phyloP scores from a whole-genome alignment of 2,888 invertebrate species.

The Notodonta dromedarius region DNA sequence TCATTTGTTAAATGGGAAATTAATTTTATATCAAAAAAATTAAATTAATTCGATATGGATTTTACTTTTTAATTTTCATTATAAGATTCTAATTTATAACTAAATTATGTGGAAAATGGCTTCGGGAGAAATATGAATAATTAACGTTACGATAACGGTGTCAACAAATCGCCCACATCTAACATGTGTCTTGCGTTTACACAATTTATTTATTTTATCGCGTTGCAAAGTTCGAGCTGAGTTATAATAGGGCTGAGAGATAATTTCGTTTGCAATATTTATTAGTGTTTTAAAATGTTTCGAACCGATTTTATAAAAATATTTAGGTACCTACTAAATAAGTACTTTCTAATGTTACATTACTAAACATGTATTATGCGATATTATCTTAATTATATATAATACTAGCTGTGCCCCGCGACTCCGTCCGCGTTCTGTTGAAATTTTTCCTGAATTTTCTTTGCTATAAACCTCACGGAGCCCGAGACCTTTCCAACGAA shows the following conservation, averaged over 20 bases:
- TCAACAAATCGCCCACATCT: constrained; percentile 22
- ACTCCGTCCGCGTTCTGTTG: no score
- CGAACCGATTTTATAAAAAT: not conserved
- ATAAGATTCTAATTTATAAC: not conserved
- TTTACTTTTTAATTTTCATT: not conserved
- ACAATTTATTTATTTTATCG: constrained; percentile 22
- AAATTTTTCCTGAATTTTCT: no score
- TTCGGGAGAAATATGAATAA: constrained; percentile 17
- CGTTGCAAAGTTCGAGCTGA: constrained; percentile 12
- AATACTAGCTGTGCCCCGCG: no score
- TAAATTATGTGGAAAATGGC: not conserved
- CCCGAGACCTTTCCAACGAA: no score
- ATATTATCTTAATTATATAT: no score
- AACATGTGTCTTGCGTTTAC: constrained; percentile 12
- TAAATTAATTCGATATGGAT: no score
- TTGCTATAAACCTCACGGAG: no score
- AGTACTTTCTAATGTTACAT: no score
- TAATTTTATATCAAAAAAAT: no score
- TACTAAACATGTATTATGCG: no score
- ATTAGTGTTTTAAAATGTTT: not conserved
- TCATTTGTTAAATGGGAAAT: no score
- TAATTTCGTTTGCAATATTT: not conserved
- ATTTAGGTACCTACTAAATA: no score
- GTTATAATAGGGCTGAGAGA: constrained; percentile 15
- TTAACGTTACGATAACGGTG: constrained; percentile 18